These are phyloP conservation scores for Pomacea maculata DNA, from an alignment of 1,140 invertebrate genomes.

Conservation along the genomic window DNA sequence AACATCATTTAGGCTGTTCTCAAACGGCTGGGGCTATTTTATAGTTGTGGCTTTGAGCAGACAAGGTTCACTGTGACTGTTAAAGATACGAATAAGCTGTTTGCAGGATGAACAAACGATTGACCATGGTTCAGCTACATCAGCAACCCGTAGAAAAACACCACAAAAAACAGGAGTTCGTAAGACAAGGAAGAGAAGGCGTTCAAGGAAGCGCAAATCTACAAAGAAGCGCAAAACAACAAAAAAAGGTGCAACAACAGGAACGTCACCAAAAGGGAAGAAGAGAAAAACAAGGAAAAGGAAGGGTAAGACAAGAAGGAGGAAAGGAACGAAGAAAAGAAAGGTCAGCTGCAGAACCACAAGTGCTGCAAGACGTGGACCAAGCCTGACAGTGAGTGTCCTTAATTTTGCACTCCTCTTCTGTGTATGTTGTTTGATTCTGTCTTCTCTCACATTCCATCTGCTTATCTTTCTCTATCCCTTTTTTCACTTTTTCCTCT, in stretches of 20 bases:
- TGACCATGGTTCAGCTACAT: neutral
- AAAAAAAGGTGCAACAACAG: slow-evolving; percentile 27
- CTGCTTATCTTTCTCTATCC: no score
- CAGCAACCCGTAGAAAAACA: slow-evolving; percentile 24
- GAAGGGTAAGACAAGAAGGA: slow-evolving; percentile 25
- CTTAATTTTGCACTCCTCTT: neutral
- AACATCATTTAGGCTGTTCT: no score
- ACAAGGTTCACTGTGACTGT: no score
- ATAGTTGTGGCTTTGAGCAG: no score
- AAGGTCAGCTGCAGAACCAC: slow-evolving; percentile 33
- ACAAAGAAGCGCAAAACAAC: slow-evolving; percentile 35
- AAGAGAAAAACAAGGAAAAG: slow-evolving; percentile 50
- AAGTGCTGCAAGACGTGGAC: neutral
- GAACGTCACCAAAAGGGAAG: slow-evolving; percentile 42
- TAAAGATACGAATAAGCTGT: no score
- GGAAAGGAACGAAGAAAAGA: slow-evolving; percentile 37
- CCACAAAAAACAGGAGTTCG: slow-evolving; percentile 34
- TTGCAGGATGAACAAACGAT: slow-evolving; percentile 17
- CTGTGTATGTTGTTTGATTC: neutral
- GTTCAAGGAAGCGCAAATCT: slow-evolving; percentile 32
- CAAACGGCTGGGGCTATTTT: no score
- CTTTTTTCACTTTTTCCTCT: no score
- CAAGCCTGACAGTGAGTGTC: slow-evolving; percentile 1
- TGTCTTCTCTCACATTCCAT: neutral
- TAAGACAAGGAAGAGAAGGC: slow-evolving; percentile 25